Base-by-base conservation (phyloP, 2,797 vertebrate species). In the Phaenicophaeus curvirostris region DNA sequence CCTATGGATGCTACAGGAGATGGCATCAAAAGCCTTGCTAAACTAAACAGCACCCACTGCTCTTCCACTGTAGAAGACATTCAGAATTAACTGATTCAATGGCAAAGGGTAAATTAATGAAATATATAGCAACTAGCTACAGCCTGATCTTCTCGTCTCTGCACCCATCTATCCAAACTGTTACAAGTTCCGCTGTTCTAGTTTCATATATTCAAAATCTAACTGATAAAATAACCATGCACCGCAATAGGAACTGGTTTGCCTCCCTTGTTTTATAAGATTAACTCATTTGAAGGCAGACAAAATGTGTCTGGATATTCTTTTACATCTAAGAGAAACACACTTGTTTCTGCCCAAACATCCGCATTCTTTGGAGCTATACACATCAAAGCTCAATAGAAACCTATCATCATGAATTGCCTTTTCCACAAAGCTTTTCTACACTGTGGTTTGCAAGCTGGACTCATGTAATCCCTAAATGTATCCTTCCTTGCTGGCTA, bases 311-410 rank as follows among this genome's bases (percentile, higher is more conserved):
- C 65, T 51, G 55, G 53, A 63, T 71, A 44, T 55, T 93, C 72
- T 85, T 88, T n/a, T 68, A 46, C 37, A 82, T 69, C 35, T 67
- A 46, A 86, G 37, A 91, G 44, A 92, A 92, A 61, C 39, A 69
- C 28, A 57, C 25, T 95, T 85, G 54, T 69, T 93, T 44, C 73
- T 92, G 59, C 62, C 62, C 74, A 91, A 90, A 85, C 53, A 83
- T 54, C 54, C 62, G 87, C 76, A 17, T 90, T 93, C 89, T 90
- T 95, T 94, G 79, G 94, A 90, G 87, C 66, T 78, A 54, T 53
- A 84, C 33, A 92, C 82, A 90, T 95, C 73, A 93, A 97, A 97
- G 91, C 46, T 76, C 63, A 63, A 11, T 1, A 71, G 63, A 88
- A 96, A 85, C 90, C 65, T 74, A 54, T 79, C 66, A 95, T 93